Percentiles rank a stretch among this genome's conserved stretches.
Evolutionary conservation across 1,140 invertebrate species (phyloP).

Genomic region (Zaprionus kolodkinae): DNA sequence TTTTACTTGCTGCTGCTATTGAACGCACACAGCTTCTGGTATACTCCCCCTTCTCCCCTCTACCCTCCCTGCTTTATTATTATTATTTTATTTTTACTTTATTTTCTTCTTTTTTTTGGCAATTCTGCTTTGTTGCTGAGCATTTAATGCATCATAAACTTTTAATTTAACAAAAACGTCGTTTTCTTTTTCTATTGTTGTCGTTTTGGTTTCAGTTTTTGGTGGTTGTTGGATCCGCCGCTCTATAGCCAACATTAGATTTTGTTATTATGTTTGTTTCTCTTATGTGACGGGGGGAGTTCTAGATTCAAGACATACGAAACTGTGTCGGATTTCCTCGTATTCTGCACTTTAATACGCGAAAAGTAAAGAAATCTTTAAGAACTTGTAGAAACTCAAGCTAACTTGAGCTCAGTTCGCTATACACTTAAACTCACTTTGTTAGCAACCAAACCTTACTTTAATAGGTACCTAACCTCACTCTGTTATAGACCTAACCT

Average conservation of each 20-base stretch:
- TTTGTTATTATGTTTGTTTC: conserved; percentile 65
- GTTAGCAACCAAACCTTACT: neutral
- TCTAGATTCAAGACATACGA: neutral
- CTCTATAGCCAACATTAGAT: conserved; percentile 42
- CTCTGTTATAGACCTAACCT: neutral
- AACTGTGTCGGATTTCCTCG: neutral
- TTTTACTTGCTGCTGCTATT: conserved; percentile 60
- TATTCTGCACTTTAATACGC: neutral
- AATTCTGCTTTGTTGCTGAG: conserved; percentile 76
- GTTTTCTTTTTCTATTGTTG: conserved; percentile 59
- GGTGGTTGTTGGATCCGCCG: neutral
- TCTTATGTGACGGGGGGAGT: neutral
- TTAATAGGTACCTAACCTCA: neutral
- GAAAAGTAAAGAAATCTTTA: neutral
- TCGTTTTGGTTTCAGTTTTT: conserved; percentile 2
- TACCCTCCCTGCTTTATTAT: conserved; percentile 20
- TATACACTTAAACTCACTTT: neutral
- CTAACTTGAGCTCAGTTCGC: too few species aligned
- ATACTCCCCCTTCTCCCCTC: conserved; percentile 1
- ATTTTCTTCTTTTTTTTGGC: conserved; percentile 58
- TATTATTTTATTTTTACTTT: conserved; percentile 38
- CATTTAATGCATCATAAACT: conserved; percentile 83
- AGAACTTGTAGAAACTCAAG: neutral
- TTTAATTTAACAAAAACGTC: conserved; percentile 82
- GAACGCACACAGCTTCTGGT: conserved; percentile 42